Evolutionary conservation across 2,113 vertebrate species (phyloP).

Genomic region (Chlorodrepanis virens): DNA sequence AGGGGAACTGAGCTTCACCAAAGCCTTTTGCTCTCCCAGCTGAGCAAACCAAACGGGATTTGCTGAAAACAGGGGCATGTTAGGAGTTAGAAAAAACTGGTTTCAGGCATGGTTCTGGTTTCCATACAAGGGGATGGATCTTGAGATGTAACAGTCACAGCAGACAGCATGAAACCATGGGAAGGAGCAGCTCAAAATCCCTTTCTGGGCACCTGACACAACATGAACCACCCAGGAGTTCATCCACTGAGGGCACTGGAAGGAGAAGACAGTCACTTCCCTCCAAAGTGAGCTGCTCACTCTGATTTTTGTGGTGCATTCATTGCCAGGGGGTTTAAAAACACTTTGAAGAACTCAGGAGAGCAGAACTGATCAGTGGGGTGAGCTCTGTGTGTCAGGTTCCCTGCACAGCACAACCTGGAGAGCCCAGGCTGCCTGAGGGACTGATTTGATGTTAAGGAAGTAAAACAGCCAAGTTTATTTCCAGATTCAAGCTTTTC

Average conservation of each 20-base stretch:
- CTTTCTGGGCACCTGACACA: background rate
- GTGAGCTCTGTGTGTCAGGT: background rate
- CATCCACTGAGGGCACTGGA: background rate
- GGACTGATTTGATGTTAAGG: background rate
- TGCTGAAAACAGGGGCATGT: background rate
- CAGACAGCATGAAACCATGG: background rate
- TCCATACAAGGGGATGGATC: background rate
- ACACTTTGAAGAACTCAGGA: background rate
- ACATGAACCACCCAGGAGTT: background rate
- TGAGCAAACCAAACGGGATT: conserved; percentile 11
- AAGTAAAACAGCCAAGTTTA: background rate
- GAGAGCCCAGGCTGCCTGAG: background rate
- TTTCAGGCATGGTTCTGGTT: background rate
- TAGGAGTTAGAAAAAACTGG: background rate
- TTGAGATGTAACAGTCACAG: background rate
- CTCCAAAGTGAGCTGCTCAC: background rate
- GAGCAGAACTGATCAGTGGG: background rate
- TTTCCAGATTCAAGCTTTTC: background rate
- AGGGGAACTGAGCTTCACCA: background rate
- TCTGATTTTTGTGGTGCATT: background rate
- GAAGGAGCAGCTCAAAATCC: background rate
- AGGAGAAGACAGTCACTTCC: background rate
- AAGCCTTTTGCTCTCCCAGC: background rate
- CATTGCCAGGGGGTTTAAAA: background rate
- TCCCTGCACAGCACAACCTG: background rate